Evolutionary conservation across 1,140 invertebrate species (phyloP), one percentile per base, ranked within the genome.

Genomic region (Euschistus heros): DNA sequence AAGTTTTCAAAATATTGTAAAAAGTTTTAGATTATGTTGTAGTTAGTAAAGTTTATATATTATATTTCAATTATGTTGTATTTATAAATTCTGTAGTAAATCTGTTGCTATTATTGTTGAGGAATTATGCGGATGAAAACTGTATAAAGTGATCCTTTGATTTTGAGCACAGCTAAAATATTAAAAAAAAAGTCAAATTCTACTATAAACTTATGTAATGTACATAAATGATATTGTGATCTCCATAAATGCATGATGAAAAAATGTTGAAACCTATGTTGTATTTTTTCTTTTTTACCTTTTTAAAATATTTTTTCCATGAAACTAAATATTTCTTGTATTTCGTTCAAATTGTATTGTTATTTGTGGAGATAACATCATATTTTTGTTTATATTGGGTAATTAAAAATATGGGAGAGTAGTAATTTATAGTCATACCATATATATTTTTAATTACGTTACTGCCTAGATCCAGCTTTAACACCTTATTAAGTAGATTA

Each of bases 381-480:
- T 50, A 50, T 50, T 50, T 20, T 20, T 18, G 22, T 50, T 50
- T 50, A 22, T 50, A 20, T 50, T 50, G 47, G 47, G 47, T 50
- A 50, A 50, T 20, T 18, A 50, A 50, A 18, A 50, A 50, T 20
- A 20, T 50, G n/a, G 47, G n/a, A 50, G 47, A 20, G 47, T 50
- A 22, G n/a, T n/a, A 22, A 50, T 20, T 50, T 10, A 50, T 50
- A 50, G 47, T 50, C 47, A 50, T 50, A 50, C 47, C 22, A 20
- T 50, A 50, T 50, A 20, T 50, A 50, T 50, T 18, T 50, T 50
- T 50, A 50, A 50, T 50, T 37, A 37, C 33, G 33, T 37, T 37
- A 37, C 33, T 37, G 47, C 22, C 47, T 50, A 50, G 47, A 50
- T 22, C 47, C 47, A 50, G 47, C 47, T 50, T 50, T 50, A 50